These are phyloP conservation scores for Megaceryle maxima DNA, from an alignment of 2,113 vertebrate genomes.

Conservation along the genomic window DNA sequence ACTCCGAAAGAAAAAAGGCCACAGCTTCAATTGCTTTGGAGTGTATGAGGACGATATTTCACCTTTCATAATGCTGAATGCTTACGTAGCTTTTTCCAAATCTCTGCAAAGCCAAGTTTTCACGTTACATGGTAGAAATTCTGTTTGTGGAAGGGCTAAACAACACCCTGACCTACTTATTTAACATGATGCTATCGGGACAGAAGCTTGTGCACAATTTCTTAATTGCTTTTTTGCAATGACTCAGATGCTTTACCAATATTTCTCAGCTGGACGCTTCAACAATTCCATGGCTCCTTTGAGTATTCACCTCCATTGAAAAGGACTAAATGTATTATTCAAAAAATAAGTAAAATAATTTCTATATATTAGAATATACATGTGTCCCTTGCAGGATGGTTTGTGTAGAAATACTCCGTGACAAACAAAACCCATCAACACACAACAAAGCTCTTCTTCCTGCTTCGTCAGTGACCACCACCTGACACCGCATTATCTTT, in stretches of 20 bases:
- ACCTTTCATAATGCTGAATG: fast-evolving
- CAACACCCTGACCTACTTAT: neutral
- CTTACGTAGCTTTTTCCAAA: neutral
- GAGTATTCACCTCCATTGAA: neutral
- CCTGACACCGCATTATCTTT: neutral
- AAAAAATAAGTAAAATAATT: neutral
- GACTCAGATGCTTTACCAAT: neutral
- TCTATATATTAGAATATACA: neutral
- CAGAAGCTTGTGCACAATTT: neutral
- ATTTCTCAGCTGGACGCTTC: neutral
- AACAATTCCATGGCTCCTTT: neutral
- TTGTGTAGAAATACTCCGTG: neutral
- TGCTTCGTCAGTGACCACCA: neutral
- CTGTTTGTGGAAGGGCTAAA: neutral
- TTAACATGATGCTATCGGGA: neutral
- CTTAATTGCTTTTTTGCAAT: neutral
- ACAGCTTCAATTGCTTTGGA: neutral
- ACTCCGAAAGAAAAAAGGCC: neutral
- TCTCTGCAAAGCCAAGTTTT: neutral
- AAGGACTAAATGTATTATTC: neutral
- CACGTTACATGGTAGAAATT: neutral
- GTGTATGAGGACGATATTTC: fast-evolving
- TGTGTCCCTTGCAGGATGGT: neutral
- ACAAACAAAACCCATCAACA: neutral
- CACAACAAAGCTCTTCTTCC: neutral